Evolutionary conservation across 2,113 vertebrate species (phyloP), one percentile per base, ranked within the genome.

Genomic region (Rhabdornis inornatus): DNA sequence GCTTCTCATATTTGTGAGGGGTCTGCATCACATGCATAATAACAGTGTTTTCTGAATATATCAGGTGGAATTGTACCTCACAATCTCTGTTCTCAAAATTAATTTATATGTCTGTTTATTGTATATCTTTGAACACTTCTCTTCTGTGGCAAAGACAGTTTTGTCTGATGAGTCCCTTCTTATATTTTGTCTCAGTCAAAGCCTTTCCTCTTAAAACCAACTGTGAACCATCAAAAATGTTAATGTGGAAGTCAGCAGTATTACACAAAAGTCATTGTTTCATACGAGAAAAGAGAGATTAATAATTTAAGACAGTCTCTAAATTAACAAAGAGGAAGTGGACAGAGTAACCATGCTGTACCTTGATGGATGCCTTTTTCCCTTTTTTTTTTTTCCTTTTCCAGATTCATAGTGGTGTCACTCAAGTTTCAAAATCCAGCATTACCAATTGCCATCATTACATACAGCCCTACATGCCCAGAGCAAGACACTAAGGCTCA

Each of bases 321-420:
- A 82, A 72, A 92, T 95, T 93, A 94, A 47, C 82, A 83, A 86
- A 75, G 39, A 90, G 30, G n/a, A 83, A 83, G 59, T 90, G 90
- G 90, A 70, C 92, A 94, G 37, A 60, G 33, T 83, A 93, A 70
- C 52, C 9, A 37, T 45, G 37, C 15, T 52, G 19, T 50, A 65
- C 21, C 63, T 49, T 74, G 76, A 77, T 63, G 55, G 23, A 90
- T 90, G 22, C 13, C 30, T 52, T 89, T 92, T 92, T 33, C 14
- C 8, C 9, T 45, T 28, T 33, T 8, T 61, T 64, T 71, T 45
- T 44, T 68, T 83, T 57, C 70, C 27, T 9, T 87, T 72, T 23
- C 39, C 53, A 69, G 53, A 72, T 55, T 83, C 84, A 39, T 57
- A 79, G 35, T 17, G 6, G 17, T 77, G 70, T 91, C 75, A 56